A percentile compares a stretch with the other conserved stretches of the same genome.
Conservation (phyloP, 2,113 vertebrate species). For the Tragelaphus imberbis region DNA sequence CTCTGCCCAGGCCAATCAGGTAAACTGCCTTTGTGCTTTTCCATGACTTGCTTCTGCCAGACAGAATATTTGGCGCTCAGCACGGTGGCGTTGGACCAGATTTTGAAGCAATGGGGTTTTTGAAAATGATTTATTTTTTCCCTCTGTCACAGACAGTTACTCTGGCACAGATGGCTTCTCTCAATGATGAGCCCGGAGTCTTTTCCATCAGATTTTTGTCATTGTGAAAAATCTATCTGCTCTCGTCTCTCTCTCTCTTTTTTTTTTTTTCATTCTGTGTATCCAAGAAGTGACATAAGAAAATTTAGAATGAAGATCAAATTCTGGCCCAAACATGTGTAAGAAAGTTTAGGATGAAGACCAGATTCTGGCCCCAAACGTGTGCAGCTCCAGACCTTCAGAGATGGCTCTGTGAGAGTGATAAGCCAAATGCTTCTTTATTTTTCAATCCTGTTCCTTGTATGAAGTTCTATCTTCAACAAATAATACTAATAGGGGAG, state of each 20-base stretch:
- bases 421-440: not conserved
- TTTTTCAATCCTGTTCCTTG: not conserved
- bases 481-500: not conserved
- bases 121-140: slow-evolving; percentile 53
- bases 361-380: not conserved
- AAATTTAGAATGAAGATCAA: not conserved
- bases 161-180: slow-evolving; percentile 19
- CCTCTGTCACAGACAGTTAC: slow-evolving; percentile 14
- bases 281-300: not conserved
- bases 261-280: not conserved
- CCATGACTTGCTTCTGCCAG: slow-evolving; percentile 31
- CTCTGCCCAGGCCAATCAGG: not conserved
- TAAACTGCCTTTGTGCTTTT: slow-evolving; percentile 66
- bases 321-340: not conserved
- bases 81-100: not conserved
- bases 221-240: slow-evolving; percentile 10
- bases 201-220: slow-evolving; percentile 22
- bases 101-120: slow-evolving; percentile 51
- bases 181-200: slow-evolving; percentile 12
- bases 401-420: not conserved
- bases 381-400: not conserved
- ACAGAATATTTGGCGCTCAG: slow-evolving; percentile 46
- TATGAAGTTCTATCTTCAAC: not conserved
- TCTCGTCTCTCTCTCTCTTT: not conserved
- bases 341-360: slow-evolving; percentile 33